phyloP scores from a whole-genome alignment of 2,113 vertebrate genomes.

The Leucopternis melanops region DNA sequence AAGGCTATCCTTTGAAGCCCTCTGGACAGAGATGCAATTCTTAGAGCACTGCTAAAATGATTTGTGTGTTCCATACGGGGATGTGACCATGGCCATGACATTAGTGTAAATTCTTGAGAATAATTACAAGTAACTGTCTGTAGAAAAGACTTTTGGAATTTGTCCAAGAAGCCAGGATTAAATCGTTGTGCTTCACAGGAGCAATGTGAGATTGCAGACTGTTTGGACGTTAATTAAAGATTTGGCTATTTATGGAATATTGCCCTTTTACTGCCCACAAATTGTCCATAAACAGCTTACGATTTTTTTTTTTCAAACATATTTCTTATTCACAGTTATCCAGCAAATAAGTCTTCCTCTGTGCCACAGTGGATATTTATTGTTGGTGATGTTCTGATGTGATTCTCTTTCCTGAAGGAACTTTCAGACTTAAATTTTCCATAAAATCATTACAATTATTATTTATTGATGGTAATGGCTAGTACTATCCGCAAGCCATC shows the following conservation, averaged over 20 bases:
- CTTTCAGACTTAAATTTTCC: neutral
- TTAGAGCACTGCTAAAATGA: neutral
- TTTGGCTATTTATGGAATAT: neutral
- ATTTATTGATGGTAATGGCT: conserved; percentile 29
- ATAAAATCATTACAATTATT: conserved; percentile 19
- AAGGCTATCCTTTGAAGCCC: neutral
- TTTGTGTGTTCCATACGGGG: neutral
- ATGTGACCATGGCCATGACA: neutral
- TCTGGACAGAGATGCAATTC: neutral
- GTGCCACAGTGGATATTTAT: neutral
- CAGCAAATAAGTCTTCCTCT: neutral
- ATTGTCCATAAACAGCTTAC: neutral
- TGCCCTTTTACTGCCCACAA: neutral
- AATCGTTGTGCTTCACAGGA: neutral
- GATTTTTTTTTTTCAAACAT: neutral
- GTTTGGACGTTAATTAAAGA: conserved; percentile 3
- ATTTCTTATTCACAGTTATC: neutral
- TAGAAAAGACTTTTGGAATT: neutral
- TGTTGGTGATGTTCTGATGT: neutral
- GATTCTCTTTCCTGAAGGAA: conserved; percentile 23
- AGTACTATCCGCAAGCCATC: neutral
- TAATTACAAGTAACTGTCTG: conserved; percentile 23
- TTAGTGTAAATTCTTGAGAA: neutral
- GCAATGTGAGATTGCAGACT: neutral
- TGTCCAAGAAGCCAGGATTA: neutral